phyloP scores from a whole-genome alignment of 1,140 invertebrate species.

The Drosophila lowei region DNA sequence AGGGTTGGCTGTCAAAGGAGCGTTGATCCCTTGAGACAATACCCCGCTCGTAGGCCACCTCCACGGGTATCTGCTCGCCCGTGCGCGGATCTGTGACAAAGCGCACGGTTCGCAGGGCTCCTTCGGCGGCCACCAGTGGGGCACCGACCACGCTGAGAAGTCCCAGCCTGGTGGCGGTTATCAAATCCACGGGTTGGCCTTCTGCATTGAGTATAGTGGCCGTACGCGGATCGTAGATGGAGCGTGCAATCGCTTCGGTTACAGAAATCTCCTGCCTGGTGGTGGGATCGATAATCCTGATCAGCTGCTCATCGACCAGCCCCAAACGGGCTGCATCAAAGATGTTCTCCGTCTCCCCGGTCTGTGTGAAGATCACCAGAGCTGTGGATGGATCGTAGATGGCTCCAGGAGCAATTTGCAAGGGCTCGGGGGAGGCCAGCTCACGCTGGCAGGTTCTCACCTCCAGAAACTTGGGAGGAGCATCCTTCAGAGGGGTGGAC shows the following conservation, averaged over 20 bases:
- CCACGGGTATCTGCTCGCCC: constrained; percentile 89
- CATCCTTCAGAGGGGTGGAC: constrained; percentile 84
- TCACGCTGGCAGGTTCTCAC: constrained; percentile 84
- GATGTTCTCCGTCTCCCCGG: constrained; percentile 88
- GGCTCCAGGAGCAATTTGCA: constrained; percentile 87
- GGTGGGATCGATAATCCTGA: constrained; percentile 90
- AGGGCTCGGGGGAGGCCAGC: constrained; percentile 85
- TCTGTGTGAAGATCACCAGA: constrained; percentile 88
- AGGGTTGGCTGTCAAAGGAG: constrained; percentile 88
- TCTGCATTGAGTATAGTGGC: constrained; percentile 87
- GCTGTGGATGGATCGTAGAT: constrained; percentile 91
- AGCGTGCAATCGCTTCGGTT: constrained; percentile 89
- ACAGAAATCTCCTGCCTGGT: constrained; percentile 89
- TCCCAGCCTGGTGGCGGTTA: constrained; percentile 90
- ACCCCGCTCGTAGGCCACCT: constrained; percentile 91
- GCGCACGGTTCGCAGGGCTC: constrained; percentile 83
- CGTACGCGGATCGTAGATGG: constrained; percentile 89
- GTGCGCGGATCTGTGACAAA: constrained; percentile 91
- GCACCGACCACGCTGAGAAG: constrained; percentile 88
- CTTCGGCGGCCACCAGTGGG: constrained; percentile 87
- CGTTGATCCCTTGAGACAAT: constrained; percentile 85
- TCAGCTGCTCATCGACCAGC: constrained; percentile 86
- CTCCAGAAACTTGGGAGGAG: constrained; percentile 71
- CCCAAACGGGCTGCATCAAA: constrained; percentile 88
- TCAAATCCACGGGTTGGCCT: constrained; percentile 87